phyloP scores from a whole-genome alignment of 2,888 invertebrate species.

The Sesamia inferens region DNA sequence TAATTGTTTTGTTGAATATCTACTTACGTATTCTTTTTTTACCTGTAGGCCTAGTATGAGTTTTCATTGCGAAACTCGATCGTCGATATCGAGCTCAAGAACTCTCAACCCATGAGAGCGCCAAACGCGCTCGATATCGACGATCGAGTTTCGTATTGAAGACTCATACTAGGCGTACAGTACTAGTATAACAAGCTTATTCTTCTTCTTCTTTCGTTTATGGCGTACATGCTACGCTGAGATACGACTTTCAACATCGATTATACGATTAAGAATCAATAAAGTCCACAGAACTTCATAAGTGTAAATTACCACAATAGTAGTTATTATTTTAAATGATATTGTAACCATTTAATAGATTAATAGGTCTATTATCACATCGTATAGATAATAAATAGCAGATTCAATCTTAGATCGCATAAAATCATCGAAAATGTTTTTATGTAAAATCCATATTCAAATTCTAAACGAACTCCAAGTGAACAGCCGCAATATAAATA shows the following conservation, averaged over 20 bases:
- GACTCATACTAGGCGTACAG: too few relatives aligned
- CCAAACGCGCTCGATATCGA: too few relatives aligned
- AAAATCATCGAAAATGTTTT: constrained; percentile 47
- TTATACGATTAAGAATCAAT: neutral
- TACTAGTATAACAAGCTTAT: too few relatives aligned
- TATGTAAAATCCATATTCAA: constrained; percentile 55
- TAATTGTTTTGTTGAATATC: neutral
- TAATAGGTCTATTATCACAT: too few relatives aligned
- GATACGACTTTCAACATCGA: neutral
- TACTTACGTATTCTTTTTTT: neutral
- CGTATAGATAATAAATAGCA: neutral
- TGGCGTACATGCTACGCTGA: too few relatives aligned
- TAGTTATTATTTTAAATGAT: neutral
- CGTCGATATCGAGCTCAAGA: too few relatives aligned
- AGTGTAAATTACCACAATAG: too few relatives aligned
- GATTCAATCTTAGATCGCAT: constrained; percentile 15
- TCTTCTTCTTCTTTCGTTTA: too few relatives aligned
- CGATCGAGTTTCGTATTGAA: too few relatives aligned
- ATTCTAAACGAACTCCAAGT: constrained; percentile 46
- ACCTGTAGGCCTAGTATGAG: too few relatives aligned
- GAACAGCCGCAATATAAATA: constrained; percentile 52
- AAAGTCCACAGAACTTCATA: neutral
- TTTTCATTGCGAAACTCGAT: too few relatives aligned
- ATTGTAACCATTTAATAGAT: neutral
- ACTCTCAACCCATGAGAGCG: too few relatives aligned